Evolutionary conservation across 2,888 invertebrate species (phyloP), one percentile per base, ranked within the genome.

Genomic region (Caenorhabditis sp.): DNA sequence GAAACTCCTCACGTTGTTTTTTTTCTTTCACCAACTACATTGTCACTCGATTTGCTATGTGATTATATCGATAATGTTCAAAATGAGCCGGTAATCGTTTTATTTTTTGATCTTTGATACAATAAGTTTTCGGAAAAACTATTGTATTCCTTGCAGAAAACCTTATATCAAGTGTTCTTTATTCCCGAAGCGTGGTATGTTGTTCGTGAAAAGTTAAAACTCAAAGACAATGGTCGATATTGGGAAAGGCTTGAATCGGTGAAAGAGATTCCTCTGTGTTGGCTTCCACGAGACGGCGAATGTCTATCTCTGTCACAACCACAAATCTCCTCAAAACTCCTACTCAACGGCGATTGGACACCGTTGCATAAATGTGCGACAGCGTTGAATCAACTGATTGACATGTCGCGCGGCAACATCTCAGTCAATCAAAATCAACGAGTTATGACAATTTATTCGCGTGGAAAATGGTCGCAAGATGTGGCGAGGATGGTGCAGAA

Each of bases 111-210:
- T n/a, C n/a, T n/a, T n/a, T n/a, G n/a, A n/a, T n/a, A n/a, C n/a
- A n/a, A n/a, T n/a, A n/a, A n/a, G n/a, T n/a, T n/a, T n/a, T n/a
- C n/a, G n/a, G n/a, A n/a, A n/a, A n/a, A n/a, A n/a, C n/a, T n/a
- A n/a, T 55, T n/a, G n/a, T n/a, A n/a, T n/a, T 14, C 17, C 12
- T 57, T 76, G 54, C 64, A 82, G 82, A 79, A 77, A 64, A 61
- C 70, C 6, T 66, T 79, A 1, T 77, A 82, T 59, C 76, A 81
- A 57, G 77, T 82, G n/a, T 77, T 73, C 50, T 81, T 82, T 69
- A 77, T 82, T 19, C 82, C 82, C 1, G 82, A 82, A 60, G 80
- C 76, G 17, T 82, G 80, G 76, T 82, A 77, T 53, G 80, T 77
- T 10, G 80, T 81, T 1, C 57, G 82, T 50, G 80, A 82, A 24